Evolutionary conservation across 2,888 invertebrate species (phyloP).

Genomic region (Ellobium chinense): DNA sequence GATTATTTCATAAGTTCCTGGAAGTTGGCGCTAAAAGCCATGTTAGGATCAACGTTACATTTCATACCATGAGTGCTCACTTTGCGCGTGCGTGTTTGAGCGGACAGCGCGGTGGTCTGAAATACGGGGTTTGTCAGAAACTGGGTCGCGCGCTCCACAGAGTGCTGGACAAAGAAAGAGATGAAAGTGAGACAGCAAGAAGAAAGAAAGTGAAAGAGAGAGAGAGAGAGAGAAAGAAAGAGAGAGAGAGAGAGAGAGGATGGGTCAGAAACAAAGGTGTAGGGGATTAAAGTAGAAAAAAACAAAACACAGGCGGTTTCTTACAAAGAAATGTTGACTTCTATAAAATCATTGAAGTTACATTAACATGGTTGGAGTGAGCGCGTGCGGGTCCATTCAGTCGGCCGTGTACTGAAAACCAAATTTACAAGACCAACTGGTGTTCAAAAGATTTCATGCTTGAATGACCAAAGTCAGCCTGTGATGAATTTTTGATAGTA

Average conservation of each 20-base stretch:
- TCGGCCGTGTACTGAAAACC: not conserved
- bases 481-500: not conserved
- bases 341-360: not conserved
- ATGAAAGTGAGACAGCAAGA: constrained; percentile 29
- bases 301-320: not conserved
- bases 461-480: not conserved
- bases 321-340: too few relatives aligned
- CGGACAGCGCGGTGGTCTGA: too few relatives aligned
- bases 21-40: too few relatives aligned
- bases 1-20: too few relatives aligned
- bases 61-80: too few relatives aligned
- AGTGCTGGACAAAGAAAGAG: too few relatives aligned
- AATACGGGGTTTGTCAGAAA: too few relatives aligned
- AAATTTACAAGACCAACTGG: not conserved
- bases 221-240: not conserved
- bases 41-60: too few relatives aligned
- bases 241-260: not conserved
- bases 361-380: not conserved
- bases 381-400: not conserved
- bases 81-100: too few relatives aligned
- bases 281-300: not conserved
- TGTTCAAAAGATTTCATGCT: not conserved
- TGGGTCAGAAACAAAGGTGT: not conserved
- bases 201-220: not conserved
- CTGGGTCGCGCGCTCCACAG: too few relatives aligned